These are phyloP conservation scores for Petrosia ficiformis DNA, from an alignment of 37 sponge, comb jelly and placozoan species.

Conservation along the genomic window DNA sequence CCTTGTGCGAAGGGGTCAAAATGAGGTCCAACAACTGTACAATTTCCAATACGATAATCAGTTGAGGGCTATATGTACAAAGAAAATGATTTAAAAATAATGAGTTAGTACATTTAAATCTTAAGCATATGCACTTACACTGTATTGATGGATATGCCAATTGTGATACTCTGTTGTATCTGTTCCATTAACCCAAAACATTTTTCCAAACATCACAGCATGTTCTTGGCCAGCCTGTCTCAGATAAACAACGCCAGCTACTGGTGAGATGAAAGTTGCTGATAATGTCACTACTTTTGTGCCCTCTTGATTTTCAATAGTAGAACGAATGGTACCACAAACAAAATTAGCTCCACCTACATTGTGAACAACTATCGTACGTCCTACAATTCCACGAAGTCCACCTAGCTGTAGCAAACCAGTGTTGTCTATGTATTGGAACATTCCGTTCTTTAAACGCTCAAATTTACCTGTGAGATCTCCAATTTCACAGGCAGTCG, in stretches of 20 bases:
- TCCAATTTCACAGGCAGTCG: conserved; percentile 34
- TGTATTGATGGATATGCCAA: conserved; percentile 31
- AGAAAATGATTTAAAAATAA: not conserved
- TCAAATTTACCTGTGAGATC: conserved; percentile 61
- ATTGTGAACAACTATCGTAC: conserved; percentile 42
- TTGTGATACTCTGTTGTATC: conserved; percentile 16
- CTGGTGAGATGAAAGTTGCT: conserved; percentile 31
- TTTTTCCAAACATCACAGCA: conserved; percentile 25
- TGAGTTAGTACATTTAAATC: not conserved
- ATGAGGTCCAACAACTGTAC: not conserved
- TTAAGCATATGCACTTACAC: conserved; percentile 11
- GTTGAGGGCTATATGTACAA: not conserved
- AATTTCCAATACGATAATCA: not conserved
- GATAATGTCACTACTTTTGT: conserved; percentile 13
- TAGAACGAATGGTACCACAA: conserved; percentile 29
- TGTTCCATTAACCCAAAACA: conserved; percentile 27
- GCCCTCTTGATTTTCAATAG: not conserved
- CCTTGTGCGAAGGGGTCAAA: not conserved
- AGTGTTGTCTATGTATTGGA: not conserved
- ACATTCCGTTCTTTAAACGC: conserved; percentile 2
- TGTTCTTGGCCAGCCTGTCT: conserved; percentile 12
- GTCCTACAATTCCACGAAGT: conserved; percentile 39
- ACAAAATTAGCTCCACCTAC: not conserved
- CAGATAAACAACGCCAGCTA: conserved; percentile 53
- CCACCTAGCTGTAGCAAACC: conserved; percentile 2